A percentile compares a stretch with the other conserved stretches of the same genome.
Conservation (phyloP, 2,888 invertebrate genomes). For the Auanema sp. region DNA sequence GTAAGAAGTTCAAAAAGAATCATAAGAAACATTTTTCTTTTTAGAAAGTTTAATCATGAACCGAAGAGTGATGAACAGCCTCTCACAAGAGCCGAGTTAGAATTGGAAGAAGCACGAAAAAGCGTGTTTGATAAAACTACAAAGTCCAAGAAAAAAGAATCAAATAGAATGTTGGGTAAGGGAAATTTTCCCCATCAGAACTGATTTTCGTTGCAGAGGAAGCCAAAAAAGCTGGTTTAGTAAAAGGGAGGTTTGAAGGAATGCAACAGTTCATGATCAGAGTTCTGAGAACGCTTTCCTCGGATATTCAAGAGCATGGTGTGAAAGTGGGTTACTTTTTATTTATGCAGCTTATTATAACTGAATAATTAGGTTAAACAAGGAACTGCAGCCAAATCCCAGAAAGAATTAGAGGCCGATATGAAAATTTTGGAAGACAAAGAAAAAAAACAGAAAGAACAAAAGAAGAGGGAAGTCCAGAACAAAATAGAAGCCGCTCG, state of each 20-base stretch:
- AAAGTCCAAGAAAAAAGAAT: constrained; percentile 31
- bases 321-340: constrained; percentile 21
- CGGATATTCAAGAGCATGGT: constrained; percentile 26
- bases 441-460: constrained; percentile 34
- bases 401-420: constrained; percentile 40
- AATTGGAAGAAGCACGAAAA: constrained; percentile 17
- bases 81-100: constrained; percentile 27
- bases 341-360: neutral
- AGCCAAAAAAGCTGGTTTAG: constrained; percentile 31
- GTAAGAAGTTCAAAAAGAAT: constrained; percentile 7
- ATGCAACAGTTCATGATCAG: constrained; percentile 26
- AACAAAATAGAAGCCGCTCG: constrained; percentile 31
- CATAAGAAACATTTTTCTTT: constrained; percentile 3
- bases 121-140: constrained; percentile 10
- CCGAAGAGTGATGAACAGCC: constrained; percentile 29
- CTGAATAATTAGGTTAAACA: constrained; percentile 27
- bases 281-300: constrained; percentile 24
- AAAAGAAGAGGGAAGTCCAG: constrained; percentile 33
- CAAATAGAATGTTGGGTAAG: constrained; percentile 31
- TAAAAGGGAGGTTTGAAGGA: constrained; percentile 36
- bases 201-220: constrained; percentile 22
- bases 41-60: constrained; percentile 20
- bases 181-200: neutral
- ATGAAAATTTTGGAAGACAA: constrained; percentile 36
- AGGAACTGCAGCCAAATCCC: constrained; percentile 37